phyloP scores from a whole-genome alignment of 2,888 invertebrate genomes.

The Phortica magna region DNA sequence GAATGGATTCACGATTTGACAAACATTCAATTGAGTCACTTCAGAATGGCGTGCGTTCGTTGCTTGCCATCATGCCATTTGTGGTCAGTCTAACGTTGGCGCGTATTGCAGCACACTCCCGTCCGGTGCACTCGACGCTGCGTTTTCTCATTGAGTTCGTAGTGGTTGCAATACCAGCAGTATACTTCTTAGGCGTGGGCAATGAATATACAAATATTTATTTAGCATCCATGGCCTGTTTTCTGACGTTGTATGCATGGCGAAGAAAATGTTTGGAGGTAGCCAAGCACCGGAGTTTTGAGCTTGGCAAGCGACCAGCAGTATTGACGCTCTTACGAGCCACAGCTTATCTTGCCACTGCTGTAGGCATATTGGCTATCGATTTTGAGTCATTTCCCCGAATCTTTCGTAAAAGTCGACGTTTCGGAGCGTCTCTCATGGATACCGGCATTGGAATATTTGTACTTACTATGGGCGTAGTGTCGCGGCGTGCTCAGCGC shows the following conservation, averaged over 20 bases:
- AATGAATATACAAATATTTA: slow-evolving; percentile 71
- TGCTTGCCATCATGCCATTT: slow-evolving; percentile 58
- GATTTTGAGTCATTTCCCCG: slow-evolving; percentile 94
- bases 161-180: slow-evolving; percentile 80
- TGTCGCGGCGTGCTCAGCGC: slow-evolving; percentile 80
- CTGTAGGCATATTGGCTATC: slow-evolving; percentile 92
- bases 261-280: slow-evolving; percentile 40
- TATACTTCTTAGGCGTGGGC: slow-evolving; percentile 81
- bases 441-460: slow-evolving; percentile 96
- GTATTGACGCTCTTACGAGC: slow-evolving; percentile 85
- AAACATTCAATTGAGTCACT: slow-evolving; percentile 54
- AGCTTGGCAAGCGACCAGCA: slow-evolving; percentile 65
- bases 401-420: slow-evolving; percentile 91
- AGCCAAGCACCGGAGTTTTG: slow-evolving; percentile 52
- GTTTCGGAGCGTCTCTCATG: slow-evolving; percentile 93
- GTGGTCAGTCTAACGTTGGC: slow-evolving; percentile 59
- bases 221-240: slow-evolving; percentile 41
- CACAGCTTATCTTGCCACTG: slow-evolving; percentile 85
- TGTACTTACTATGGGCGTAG: slow-evolving; percentile 88
- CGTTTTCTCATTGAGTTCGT: slow-evolving; percentile 80
- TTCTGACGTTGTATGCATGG: slow-evolving; percentile 39
- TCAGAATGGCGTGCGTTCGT: slow-evolving; percentile 50
- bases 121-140: slow-evolving; percentile 29
- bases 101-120: slow-evolving; percentile 42
- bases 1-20: slow-evolving; percentile 46